Evolutionary conservation across 2,888 invertebrate genomes (phyloP), one percentile per base, ranked within the genome.

Genomic region (Drosophila melanosoma): DNA sequence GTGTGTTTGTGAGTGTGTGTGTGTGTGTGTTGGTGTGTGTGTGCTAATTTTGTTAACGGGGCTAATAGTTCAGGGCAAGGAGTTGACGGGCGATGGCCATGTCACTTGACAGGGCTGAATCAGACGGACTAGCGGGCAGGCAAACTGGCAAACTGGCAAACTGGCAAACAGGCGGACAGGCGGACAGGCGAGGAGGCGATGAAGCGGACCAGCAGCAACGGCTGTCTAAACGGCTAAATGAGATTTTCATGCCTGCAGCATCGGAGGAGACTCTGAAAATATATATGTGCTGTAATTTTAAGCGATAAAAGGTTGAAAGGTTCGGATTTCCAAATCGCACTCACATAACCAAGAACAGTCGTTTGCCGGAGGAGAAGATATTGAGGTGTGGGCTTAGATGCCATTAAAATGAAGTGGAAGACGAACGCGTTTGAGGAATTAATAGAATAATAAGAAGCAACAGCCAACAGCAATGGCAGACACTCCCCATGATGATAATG

Each of bases 351-450:
- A 58, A 57, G 33, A 35, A 40, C 32, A 38, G 26, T n/a, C 23
- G n/a, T 35, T 12, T 40, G 26, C 10, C 35, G 15, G 35, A 20
- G 12, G 6, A 33, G n/a, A 17, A 12, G 54, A 15, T 20, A 7
- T 29, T 17, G 52, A 10, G 15, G 7, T 20, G 15, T 3, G 15
- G 45, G 7, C 82, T 75, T 74, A 70, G 70, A 85, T 87, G 86
- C 81, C 83, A 71, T 69, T 67, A 67, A 84, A 81, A 88, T 84
- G 74, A 86, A 89, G 79, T 89, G 87, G 79, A 83, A 81, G 84
- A 87, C 87, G 76, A 89, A 82, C 79, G 80, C 89, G 72, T 74
- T 71, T 71, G 74, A 84, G 76, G 76, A 90, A 90, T 90, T 87
- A 89, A 84, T 81, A 75, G 66, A 58, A 61, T 63, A 62, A 72